Evolutionary conservation across 2,113 vertebrate species (phyloP).

Genomic region (Psilopsiagon aymara): DNA sequence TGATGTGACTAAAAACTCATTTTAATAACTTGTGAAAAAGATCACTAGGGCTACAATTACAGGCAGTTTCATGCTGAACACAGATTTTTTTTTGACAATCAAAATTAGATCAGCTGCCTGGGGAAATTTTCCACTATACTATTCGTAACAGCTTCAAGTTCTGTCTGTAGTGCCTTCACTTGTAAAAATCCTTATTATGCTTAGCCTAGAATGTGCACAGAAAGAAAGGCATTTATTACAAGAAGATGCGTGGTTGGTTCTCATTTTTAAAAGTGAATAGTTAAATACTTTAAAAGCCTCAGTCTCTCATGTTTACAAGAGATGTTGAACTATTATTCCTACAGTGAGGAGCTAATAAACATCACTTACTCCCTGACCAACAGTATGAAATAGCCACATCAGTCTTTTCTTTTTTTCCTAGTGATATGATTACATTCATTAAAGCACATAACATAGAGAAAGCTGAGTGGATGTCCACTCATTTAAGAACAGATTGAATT

Average conservation of each 20-base stretch:
- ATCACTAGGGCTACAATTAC: neutral
- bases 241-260: neutral
- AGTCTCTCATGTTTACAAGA: neutral
- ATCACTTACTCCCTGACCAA: neutral
- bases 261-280: neutral
- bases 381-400: neutral
- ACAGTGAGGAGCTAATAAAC: neutral
- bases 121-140: slow-evolving; percentile 34
- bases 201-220: neutral
- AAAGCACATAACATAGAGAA: neutral
- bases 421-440: neutral
- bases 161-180: neutral
- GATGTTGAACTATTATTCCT: neutral
- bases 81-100: slow-evolving; percentile 27
- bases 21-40: slow-evolving; percentile 16
- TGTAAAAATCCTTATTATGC: neutral
- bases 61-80: neutral
- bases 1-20: slow-evolving; percentile 2
- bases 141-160: slow-evolving; percentile 14
- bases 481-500: neutral
- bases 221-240: neutral
- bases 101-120: slow-evolving; percentile 26
- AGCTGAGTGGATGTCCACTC: neutral
- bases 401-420: neutral
- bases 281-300: neutral